Conservation (phyloP, 1,140 invertebrate genomes). For the Zophobas morio region DNA sequence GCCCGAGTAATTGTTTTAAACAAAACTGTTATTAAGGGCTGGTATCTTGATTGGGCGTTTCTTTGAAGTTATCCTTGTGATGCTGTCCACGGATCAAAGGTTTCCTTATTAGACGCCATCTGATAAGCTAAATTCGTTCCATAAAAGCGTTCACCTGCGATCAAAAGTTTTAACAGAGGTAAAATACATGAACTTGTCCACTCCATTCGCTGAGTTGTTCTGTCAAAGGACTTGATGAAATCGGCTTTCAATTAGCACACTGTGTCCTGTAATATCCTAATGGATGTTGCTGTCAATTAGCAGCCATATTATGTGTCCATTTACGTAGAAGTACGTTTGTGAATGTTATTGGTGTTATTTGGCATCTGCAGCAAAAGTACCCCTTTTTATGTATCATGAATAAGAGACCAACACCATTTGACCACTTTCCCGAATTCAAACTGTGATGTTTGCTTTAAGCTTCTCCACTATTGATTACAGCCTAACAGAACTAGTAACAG, state of each 20-base stretch:
- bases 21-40: constrained; percentile 2
- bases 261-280: constrained; percentile 41
- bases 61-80: constrained; percentile 11
- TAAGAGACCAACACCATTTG: too few relatives aligned
- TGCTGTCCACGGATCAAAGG: constrained; percentile 3
- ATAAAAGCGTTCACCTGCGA: constrained; percentile 28
- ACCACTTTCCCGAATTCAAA: too few relatives aligned
- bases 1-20: constrained; percentile 22
- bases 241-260: constrained; percentile 41
- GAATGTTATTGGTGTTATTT: constrained; percentile 14
- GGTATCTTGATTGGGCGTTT: constrained; percentile 2
- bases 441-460: too few relatives aligned
- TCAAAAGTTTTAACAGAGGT: constrained; percentile 12
- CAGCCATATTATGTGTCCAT: constrained; percentile 37
- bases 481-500: background rate
- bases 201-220: constrained; percentile 24
- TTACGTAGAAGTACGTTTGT: constrained; percentile 27
- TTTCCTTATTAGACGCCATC: constrained; percentile 19
- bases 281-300: constrained; percentile 39
- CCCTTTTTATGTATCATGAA: background rate
- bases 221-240: constrained; percentile 39
- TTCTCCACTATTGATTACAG: too few relatives aligned
- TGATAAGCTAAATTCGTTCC: constrained; percentile 28
- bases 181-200: constrained; percentile 18
- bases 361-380: background rate